These are phyloP conservation scores for Nomada ferruginata DNA, from an alignment of 2,888 invertebrate genomes.

Conservation along the genomic window DNA sequence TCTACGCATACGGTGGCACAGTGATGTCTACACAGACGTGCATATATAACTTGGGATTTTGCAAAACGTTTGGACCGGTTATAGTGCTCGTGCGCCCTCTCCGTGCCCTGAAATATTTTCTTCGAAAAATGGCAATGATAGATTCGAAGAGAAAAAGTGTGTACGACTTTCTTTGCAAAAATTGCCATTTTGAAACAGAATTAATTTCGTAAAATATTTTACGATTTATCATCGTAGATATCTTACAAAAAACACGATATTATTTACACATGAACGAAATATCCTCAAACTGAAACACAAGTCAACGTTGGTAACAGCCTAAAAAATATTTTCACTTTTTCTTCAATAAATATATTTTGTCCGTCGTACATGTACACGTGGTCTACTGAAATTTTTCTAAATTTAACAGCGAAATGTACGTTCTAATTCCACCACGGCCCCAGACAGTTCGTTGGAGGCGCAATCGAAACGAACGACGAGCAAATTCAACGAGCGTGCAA, in stretches of 20 bases:
- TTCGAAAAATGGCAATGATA: neutral
- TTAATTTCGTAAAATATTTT: no score
- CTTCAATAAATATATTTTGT: no score
- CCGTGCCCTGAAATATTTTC: neutral
- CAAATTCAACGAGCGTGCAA: slow-evolving; percentile 43
- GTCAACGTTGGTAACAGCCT: no score
- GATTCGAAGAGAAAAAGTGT: no score
- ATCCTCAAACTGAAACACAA: no score
- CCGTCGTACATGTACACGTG: no score
- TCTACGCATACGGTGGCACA: slow-evolving; percentile 23
- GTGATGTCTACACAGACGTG: slow-evolving; percentile 16
- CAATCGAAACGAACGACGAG: slow-evolving; percentile 11
- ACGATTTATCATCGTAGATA: no score
- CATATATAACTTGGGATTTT: neutral
- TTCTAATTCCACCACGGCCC: neutral
- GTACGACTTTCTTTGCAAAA: no score
- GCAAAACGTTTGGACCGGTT: slow-evolving; percentile 1
- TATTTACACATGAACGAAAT: no score
- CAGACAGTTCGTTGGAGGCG: neutral
- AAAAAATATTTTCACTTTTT: no score
- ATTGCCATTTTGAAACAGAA: no score
- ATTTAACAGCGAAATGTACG: neutral
- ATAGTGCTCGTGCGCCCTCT: neutral
- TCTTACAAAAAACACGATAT: no score
- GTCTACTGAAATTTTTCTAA: neutral